Evolutionary conservation across 2,888 invertebrate species (phyloP), one percentile per base, ranked within the genome.

Genomic region (Lymantria monacha): DNA sequence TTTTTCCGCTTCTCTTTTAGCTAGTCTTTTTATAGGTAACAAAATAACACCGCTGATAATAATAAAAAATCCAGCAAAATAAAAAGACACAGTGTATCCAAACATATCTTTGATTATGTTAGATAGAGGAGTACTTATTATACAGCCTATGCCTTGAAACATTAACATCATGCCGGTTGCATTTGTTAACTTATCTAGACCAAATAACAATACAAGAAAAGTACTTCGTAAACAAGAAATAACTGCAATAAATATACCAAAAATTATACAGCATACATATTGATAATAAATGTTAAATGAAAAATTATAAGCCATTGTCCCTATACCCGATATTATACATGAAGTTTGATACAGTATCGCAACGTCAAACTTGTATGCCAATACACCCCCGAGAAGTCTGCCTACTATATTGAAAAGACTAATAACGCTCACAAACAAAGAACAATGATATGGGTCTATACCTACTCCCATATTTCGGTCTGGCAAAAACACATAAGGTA

Each of bases 141-240:
- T 69, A 64, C 78, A 77, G 14, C 83, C 89, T 53, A 87, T 14
- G 14, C 90, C 90, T 75, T 85, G 80, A 72, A 87, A 89, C 59
- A 87, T 49, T 60, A 90, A 63, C 59, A 88, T 61, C 61, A 90
- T 75, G 3, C 90, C 90, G 22, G 87, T 88, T 30, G 81, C 85
- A 68, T 88, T 90, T 13, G 90, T 90, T 64, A 90, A 79, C 58
- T 79, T 84, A 48, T 89, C 85, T 61, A 90, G 75, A 9, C 90
- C 89, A 60, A 81, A 90, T 37, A 88, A 71, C 41, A 79, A 63
- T n/a, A 89, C 88, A 51, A 90, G 57, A 30, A 80, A 71, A 57
- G 84, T 60, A 70, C 85, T 83, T 63, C 87, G 75, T 48, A 90
- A 58, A 49, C 76, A 74, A 52, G 80, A 74, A 57, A 81, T 59